Base-by-base conservation (phyloP, 2,797 vertebrate species). In the Loriculus beryllinus region DNA sequence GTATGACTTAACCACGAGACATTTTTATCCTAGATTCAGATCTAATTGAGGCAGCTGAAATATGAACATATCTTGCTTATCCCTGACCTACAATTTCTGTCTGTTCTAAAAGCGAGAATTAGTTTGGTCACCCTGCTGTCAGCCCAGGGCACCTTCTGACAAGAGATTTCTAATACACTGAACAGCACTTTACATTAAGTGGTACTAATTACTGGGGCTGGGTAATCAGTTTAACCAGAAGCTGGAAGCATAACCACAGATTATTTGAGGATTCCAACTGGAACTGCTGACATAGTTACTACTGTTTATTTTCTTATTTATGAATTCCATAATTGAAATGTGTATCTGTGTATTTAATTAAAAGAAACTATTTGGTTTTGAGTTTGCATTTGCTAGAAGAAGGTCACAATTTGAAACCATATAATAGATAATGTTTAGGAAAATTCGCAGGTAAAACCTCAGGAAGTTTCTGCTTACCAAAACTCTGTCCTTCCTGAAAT, bases 61-160 rank as follows among this genome's bases (percentile, higher is more conserved):
- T 93, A 43, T 80, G 70, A 94, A 40, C 86, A 51, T 90, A 86
- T 77, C 70, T 88, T 90, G 90, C 95, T 95, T 91, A 88, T 91
- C 82, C 80, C 68, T 93, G 95, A 96, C 95, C 93, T 96, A 91
- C 91, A 94, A 93, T 95, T 90, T 95, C 79, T 92, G 95, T 92
- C 96, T 95, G 70, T 93, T 96, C 72, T 92, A 77, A 90, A 89
- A 92, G 80, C 0, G 2, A 93, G 94, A 96, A 96, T 96, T 96
- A 96, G 94, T 93, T 94, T 96, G 92, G 95, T 97, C 96, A 96
- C 68, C 83, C 93, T 95, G 95, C 96, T 95, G 95, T 97, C 93
- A 97, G 93, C 95, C 96, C 86, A 88, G 94, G 94, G 94, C 94
- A 85, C 85, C 94, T 94, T 95, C 89, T 97, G 93, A 97, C 95